Evolutionary conservation across 2,888 invertebrate species (phyloP).

Genomic region (Notodonta dromedarius): DNA sequence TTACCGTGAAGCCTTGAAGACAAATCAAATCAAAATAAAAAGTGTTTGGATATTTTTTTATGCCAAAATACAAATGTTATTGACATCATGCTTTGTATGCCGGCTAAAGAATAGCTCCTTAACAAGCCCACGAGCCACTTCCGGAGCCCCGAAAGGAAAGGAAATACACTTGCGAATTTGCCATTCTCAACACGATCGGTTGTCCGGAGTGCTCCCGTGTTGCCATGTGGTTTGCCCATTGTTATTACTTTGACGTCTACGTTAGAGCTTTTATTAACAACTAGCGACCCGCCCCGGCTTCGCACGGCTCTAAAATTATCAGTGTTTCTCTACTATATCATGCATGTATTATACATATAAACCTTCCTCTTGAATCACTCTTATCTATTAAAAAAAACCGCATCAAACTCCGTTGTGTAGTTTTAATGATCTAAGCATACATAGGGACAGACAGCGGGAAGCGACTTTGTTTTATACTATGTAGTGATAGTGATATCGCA

Average conservation of each 20-base stretch:
- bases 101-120: conserved; percentile 60
- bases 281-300: too few relatives aligned
- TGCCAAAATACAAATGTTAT: conserved; percentile 50
- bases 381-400: too few relatives aligned
- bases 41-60: conserved; percentile 17
- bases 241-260: conserved; percentile 33
- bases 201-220: conserved; percentile 50
- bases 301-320: too few relatives aligned
- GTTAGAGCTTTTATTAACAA: neutral
- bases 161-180: conserved; percentile 73
- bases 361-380: too few relatives aligned
- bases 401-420: too few relatives aligned
- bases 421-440: too few relatives aligned
- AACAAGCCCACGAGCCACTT: conserved; percentile 61
- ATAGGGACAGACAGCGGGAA: too few relatives aligned
- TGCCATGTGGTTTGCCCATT: conserved; percentile 59
- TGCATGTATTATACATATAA: too few relatives aligned
- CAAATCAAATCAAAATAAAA: neutral
- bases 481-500: too few relatives aligned
- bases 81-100: conserved; percentile 51
- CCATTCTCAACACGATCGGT: conserved; percentile 65
- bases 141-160: conserved; percentile 77
- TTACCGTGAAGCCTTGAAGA: conserved; percentile 6
- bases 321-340: too few relatives aligned
- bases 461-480: too few relatives aligned